These are phyloP conservation scores for Ormyrus rosae DNA, from an alignment of 2,888 invertebrate species.

Conservation along the genomic window DNA sequence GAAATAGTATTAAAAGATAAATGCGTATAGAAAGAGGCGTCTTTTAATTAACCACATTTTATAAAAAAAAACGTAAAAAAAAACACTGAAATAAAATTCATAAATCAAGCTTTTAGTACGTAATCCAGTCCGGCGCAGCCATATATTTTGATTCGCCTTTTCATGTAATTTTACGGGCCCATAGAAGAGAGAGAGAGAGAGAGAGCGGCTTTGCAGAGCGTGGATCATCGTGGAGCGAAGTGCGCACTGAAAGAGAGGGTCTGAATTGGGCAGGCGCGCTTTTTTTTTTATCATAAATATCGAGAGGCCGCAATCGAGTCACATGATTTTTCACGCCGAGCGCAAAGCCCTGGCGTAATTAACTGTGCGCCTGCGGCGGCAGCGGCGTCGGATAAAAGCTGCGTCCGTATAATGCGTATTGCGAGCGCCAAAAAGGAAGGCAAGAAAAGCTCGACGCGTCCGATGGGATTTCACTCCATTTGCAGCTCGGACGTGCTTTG, in stretches of 20 bases:
- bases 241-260: neutral
- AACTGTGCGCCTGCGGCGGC: slow-evolving; percentile 20
- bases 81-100: too few relatives aligned
- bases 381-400: neutral
- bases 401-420: neutral
- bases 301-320: slow-evolving; percentile 22
- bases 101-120: too few relatives aligned
- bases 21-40: too few relatives aligned
- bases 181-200: too few relatives aligned
- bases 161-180: neutral
- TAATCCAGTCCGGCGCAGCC: too few relatives aligned
- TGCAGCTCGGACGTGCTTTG: slow-evolving; percentile 4
- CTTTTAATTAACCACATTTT: too few relatives aligned
- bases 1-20: too few relatives aligned
- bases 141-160: neutral
- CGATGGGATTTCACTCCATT: slow-evolving; percentile 24
- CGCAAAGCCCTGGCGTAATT: slow-evolving; percentile 24
- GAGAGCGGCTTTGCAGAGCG: too few relatives aligned
- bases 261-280: neutral
- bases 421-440: neutral
- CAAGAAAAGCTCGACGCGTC: slow-evolving; percentile 4
- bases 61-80: too few relatives aligned
- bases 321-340: slow-evolving; percentile 33
- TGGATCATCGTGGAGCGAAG: too few relatives aligned
- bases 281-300: slow-evolving; percentile 8